These are phyloP conservation scores for Synergus umbraculus DNA, from an alignment of 2,888 invertebrate genomes.

Conservation along the genomic window DNA sequence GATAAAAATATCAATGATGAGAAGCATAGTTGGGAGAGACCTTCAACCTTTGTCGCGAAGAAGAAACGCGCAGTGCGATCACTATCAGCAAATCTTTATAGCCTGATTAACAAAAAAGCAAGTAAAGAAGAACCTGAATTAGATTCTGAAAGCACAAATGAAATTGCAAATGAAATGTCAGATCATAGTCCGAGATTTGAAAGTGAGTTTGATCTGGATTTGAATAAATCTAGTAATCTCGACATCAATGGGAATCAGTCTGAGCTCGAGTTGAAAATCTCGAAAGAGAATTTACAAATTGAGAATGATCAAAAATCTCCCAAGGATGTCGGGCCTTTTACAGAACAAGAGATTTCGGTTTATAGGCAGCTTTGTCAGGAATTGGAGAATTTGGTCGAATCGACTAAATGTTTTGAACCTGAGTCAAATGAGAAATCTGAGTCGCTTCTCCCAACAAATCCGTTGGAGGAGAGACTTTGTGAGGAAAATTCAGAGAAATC, in stretches of 20 bases:
- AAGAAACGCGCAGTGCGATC: constrained; percentile 90
- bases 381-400: constrained; percentile 67
- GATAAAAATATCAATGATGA: constrained; percentile 72
- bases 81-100: constrained; percentile 90
- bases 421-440: constrained; percentile 28
- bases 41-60: constrained; percentile 77
- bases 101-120: constrained; percentile 81
- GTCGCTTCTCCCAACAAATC: neutral
- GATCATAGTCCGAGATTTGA: constrained; percentile 35
- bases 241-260: constrained; percentile 68
- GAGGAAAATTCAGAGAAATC: constrained; percentile 40
- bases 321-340: constrained; percentile 48
- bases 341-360: constrained; percentile 67
- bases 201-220: constrained; percentile 34
- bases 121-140: constrained; percentile 2
- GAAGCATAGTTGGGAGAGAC: constrained; percentile 27
- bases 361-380: constrained; percentile 71
- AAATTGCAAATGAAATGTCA: constrained; percentile 46
- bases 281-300: neutral
- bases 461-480: constrained; percentile 34
- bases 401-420: constrained; percentile 56
- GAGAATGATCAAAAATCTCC: neutral
- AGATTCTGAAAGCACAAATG: constrained; percentile 44
- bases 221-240: constrained; percentile 31
- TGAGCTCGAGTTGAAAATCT: neutral